Conservation (phyloP, 1,140 invertebrate genomes). For the Heliconius nattereri region DNA sequence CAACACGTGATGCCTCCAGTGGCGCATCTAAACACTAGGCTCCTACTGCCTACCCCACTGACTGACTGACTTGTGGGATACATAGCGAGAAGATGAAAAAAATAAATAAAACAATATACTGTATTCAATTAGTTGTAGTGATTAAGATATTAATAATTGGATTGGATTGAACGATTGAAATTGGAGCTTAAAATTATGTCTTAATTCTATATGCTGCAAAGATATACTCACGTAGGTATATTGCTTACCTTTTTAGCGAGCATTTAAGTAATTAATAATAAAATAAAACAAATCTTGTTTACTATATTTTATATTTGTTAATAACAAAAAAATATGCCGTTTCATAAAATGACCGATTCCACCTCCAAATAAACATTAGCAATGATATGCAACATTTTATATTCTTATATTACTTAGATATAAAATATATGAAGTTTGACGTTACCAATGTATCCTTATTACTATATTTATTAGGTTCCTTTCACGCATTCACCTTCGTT, state of each 20-base stretch:
- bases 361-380: constrained; percentile 16
- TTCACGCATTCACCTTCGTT: constrained; percentile 21
- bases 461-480: constrained; percentile 11
- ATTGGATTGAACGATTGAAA: too few relatives aligned
- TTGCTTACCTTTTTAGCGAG: background rate
- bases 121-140: too few relatives aligned
- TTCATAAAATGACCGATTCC: background rate
- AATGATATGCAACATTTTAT: background rate
- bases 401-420: background rate
- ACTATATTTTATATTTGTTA: background rate
- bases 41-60: too few relatives aligned
- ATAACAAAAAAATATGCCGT: background rate
- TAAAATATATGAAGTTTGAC: background rate
- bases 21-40: too few relatives aligned
- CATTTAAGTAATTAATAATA: background rate
- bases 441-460: background rate
- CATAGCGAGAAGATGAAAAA: too few relatives aligned
- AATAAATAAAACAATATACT: too few relatives aligned
- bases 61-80: too few relatives aligned
- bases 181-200: too few relatives aligned
- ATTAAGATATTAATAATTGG: too few relatives aligned
- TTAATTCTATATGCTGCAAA: too few relatives aligned
- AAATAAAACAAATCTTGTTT: background rate
- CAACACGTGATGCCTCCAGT: too few relatives aligned
- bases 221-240: too few relatives aligned